These are phyloP conservation scores for Phorcus lineatus DNA, from an alignment of 2,888 invertebrate genomes.

Conservation along the genomic window DNA sequence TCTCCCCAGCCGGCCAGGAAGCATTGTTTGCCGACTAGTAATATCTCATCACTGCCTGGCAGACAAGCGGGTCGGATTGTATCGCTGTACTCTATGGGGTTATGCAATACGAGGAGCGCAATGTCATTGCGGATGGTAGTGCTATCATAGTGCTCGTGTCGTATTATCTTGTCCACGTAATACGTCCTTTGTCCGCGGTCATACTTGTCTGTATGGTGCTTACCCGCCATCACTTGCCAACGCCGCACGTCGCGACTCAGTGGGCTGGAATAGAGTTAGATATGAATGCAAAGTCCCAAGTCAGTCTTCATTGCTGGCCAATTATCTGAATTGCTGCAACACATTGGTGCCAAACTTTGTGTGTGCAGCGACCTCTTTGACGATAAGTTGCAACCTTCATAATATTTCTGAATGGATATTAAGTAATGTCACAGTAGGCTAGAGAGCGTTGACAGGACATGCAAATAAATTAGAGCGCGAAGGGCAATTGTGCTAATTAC, in stretches of 20 bases:
- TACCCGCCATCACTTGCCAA: constrained; percentile 54
- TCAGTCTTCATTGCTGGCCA: too few species aligned
- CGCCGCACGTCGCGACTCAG: constrained; percentile 40
- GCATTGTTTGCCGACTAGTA: constrained; percentile 78
- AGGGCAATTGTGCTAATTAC: too few species aligned
- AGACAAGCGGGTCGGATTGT: constrained; percentile 93
- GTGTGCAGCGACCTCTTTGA: too few species aligned
- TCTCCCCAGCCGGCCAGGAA: constrained; percentile 93
- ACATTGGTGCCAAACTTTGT: too few species aligned
- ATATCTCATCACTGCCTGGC: constrained; percentile 80
- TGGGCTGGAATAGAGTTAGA: neutral
- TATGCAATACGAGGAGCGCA: constrained; percentile 87
- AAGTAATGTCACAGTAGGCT: too few species aligned
- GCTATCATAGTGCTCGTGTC: constrained; percentile 89
- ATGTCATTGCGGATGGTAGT: constrained; percentile 89
- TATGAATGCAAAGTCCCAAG: too few species aligned
- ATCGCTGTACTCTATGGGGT: constrained; percentile 88
- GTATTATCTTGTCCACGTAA: constrained; percentile 71
- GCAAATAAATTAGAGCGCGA: too few species aligned
- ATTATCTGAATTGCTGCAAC: too few species aligned
- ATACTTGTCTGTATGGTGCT: constrained; percentile 42
- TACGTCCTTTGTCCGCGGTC: constrained; percentile 29
- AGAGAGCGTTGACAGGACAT: too few species aligned
- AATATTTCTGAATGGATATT: too few species aligned
- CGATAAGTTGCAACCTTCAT: too few species aligned